Evolutionary conservation across 2,888 invertebrate species (phyloP), one percentile per base, ranked within the genome.

Genomic region (Zootermopsis nevadensis): DNA sequence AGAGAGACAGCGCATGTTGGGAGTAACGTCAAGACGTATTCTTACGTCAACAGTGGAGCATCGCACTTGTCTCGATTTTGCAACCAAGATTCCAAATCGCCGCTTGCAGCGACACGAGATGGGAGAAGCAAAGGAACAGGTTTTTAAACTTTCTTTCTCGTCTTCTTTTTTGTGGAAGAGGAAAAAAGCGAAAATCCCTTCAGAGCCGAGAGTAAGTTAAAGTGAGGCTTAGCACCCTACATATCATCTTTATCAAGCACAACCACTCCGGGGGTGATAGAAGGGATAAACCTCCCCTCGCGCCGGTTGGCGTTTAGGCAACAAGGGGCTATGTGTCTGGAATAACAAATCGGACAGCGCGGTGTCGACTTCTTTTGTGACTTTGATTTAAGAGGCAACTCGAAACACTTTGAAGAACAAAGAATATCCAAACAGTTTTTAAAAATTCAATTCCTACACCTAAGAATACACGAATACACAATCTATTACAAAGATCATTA

Each of bases 211-310:
- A 79, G 79, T 79, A 79, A 79, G 35, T 79, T 79, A 79, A 79
- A 79, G 79, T 55, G 79, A 79, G 31, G 79, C 79, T 60, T 27
- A 27, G 33, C 60, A 60, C 60, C 79, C 79, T 35, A 79, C 79
- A 79, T 79, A 79, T 79, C 79, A 79, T 79, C 79, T 79, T 79
- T 79, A 79, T 79, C 79, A 79, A 79, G 79, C 79, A 79, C 79
- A 79, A 35, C 79, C 79, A 79, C 60, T 79, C 79, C 79, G 60
- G 60, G 74, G 33, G 60, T 79, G 79, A 79, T 79, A 79, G 79
- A 79, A 79, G 79, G 79, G 79, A 79, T 79, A 53, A 77, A 53
- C 15, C 53, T 77, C 22, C 31, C 77, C 24, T 22, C 22, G 24
- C 31, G 33, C 33, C n/a, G 1, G 60, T 6, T 60, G 60, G 27